Percentiles rank a stretch among this genome's conserved stretches.
Conservation (phyloP, 2,888 invertebrate species). For the Graphium colonna region DNA sequence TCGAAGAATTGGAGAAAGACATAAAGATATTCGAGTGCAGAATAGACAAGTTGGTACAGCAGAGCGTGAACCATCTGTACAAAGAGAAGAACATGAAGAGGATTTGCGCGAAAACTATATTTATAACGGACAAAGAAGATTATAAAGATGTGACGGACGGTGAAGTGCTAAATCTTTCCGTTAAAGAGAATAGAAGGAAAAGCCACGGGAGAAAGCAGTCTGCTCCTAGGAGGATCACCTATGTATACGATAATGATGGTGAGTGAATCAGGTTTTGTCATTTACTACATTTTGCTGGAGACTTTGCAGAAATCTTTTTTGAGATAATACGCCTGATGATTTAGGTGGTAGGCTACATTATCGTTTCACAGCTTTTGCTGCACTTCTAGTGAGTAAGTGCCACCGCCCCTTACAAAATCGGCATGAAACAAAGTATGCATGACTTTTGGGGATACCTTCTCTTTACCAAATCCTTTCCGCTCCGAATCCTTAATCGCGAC, state of each 20-base stretch:
- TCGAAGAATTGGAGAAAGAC: constrained; percentile 30
- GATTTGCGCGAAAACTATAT: constrained; percentile 66
- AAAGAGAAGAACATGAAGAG: constrained; percentile 48
- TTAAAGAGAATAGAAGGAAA: constrained; percentile 58
- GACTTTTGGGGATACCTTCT: too few species aligned
- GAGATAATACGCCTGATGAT: too few species aligned
- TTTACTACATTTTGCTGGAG: too few species aligned
- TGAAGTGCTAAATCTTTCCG: constrained; percentile 62
- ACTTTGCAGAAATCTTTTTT: too few species aligned
- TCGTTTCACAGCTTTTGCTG: too few species aligned
- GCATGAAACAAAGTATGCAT: too few species aligned
- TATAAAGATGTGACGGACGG: constrained; percentile 30
- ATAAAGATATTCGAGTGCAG: constrained; percentile 60
- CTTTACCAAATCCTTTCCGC: too few species aligned
- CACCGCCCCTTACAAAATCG: too few species aligned
- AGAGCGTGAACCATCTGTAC: constrained; percentile 67
- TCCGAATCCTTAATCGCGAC: too few species aligned
- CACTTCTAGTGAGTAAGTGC: too few species aligned
- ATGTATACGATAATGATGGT: constrained; percentile 55
- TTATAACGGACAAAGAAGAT: constrained; percentile 48
- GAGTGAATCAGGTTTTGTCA: constrained; percentile 24
- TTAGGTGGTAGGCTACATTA: too few species aligned
- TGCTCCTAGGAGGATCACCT: constrained; percentile 63
- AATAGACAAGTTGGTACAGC: constrained; percentile 64
- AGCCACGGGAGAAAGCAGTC: constrained; percentile 67